phyloP scores from a whole-genome alignment of 2,113 vertebrate genomes.

The Thamnophis sirtalis region DNA sequence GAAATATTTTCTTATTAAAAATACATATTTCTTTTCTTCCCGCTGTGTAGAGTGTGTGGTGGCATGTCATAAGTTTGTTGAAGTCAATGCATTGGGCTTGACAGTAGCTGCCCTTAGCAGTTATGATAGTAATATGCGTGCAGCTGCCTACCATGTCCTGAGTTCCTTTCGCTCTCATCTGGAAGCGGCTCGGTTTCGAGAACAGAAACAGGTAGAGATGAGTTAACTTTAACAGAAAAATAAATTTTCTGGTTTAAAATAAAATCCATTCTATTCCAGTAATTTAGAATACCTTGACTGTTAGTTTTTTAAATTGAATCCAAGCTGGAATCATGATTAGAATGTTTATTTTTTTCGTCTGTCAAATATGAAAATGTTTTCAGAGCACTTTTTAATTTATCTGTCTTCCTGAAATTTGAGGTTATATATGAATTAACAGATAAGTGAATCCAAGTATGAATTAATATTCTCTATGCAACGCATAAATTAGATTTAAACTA shows the following conservation, averaged over 20 bases:
- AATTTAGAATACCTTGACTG: neutral
- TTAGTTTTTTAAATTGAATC: neutral
- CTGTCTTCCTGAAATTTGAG: neutral
- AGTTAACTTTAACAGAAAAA: neutral
- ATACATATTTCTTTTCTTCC: neutral
- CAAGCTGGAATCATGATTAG: neutral
- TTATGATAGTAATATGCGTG: constrained; percentile 83
- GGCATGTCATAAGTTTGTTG: constrained; percentile 88
- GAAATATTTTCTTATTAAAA: neutral
- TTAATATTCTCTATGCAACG: neutral
- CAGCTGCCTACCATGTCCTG: constrained; percentile 79
- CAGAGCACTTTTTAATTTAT: neutral
- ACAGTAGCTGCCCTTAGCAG: constrained; percentile 87
- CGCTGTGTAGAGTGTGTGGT: constrained; percentile 78
- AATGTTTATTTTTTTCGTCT: neutral
- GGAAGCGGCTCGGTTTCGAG: constrained; percentile 81
- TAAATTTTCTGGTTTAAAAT: neutral
- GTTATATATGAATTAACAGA: neutral
- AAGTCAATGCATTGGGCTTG: constrained; percentile 82
- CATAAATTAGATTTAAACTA: neutral
- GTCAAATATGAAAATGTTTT: neutral
- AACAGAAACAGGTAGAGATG: constrained; percentile 81
- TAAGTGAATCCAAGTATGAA: neutral
- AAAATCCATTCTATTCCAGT: neutral
- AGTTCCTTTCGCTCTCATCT: constrained; percentile 84